Evolutionary conservation across 1,140 invertebrate genomes (phyloP).

Genomic region (Muscidifurax raptorellus): DNA sequence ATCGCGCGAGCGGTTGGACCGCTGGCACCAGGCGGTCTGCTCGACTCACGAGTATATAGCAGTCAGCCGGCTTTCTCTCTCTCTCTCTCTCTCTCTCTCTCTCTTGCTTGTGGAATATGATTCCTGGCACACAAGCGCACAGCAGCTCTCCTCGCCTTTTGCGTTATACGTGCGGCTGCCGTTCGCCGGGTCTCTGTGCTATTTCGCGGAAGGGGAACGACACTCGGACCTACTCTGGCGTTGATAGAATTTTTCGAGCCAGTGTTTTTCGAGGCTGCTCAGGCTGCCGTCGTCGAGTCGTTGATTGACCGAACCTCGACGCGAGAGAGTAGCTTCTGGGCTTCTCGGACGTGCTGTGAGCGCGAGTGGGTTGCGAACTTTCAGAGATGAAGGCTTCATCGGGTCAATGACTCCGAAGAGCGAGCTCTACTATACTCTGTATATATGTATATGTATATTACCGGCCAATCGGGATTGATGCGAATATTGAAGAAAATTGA

Average conservation of each 20-base stretch:
- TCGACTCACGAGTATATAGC: slow-evolving; percentile 57
- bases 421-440: too few relatives aligned
- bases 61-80: slow-evolving; percentile 53
- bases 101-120: slow-evolving; percentile 17
- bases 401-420: background rate
- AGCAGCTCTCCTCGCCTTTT: slow-evolving; percentile 29
- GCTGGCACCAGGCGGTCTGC: slow-evolving; percentile 73
- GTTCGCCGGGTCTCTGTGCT: slow-evolving; percentile 11
- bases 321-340: background rate
- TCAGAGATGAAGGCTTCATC: background rate
- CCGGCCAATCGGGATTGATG: background rate
- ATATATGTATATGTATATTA: too few relatives aligned
- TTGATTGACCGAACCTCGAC: background rate
- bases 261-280: background rate
- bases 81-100: background rate
- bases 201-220: slow-evolving; percentile 45
- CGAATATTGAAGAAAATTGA: background rate
- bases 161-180: background rate
- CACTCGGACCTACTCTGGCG: slow-evolving; percentile 10
- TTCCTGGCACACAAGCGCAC: slow-evolving; percentile 31
- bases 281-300: background rate
- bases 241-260: slow-evolving; percentile 37
- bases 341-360: background rate
- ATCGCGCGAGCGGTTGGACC: slow-evolving; percentile 51
- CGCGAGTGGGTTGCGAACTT: background rate